Conservation (phyloP, 2,888 invertebrate species). For the Drosophila mimetica region DNA sequence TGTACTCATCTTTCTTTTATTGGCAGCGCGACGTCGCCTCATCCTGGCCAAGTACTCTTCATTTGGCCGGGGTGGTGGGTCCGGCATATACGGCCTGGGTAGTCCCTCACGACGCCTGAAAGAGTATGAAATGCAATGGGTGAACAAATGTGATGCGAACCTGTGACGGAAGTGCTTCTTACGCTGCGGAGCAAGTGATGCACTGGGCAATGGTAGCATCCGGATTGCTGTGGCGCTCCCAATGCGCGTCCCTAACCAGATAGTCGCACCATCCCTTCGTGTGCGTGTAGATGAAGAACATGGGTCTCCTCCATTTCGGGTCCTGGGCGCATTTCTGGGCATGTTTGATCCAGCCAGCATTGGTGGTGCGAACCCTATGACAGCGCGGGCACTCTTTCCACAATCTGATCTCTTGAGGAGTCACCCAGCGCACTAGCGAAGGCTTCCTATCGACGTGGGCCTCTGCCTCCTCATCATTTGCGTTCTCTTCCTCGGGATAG, state of each 20-base stretch:
- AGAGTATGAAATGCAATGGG: neutral
- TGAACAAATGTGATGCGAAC: neutral
- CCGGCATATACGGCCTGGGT: conserved; percentile 49
- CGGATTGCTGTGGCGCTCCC: conserved; percentile 42
- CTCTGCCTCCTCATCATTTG: neutral
- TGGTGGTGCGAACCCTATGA: neutral
- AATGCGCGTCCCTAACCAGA: conserved; percentile 28
- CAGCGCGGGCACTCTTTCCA: conserved; percentile 46
- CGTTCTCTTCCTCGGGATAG: neutral
- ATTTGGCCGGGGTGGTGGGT: conserved; percentile 25
- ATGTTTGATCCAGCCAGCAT: conserved; percentile 25
- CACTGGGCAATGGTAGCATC: conserved; percentile 18
- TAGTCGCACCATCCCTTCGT: conserved; percentile 45
- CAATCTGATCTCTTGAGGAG: conserved; percentile 10
- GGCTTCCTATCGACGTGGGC: neutral
- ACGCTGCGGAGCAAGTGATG: conserved; percentile 23
- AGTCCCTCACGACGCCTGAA: conserved; percentile 23
- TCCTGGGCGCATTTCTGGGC: conserved; percentile 47
- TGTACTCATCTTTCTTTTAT: no score
- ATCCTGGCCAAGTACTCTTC: neutral
- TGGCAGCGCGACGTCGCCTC: neutral
- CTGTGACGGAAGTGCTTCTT: neutral
- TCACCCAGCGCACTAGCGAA: neutral
- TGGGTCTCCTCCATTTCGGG: conserved; percentile 2
- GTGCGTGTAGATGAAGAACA: conserved; percentile 50